Percentiles rank a stretch among this genome's conserved stretches.
phyloP scores from a whole-genome alignment of 2,888 invertebrate species.

The Andrena praecox region DNA sequence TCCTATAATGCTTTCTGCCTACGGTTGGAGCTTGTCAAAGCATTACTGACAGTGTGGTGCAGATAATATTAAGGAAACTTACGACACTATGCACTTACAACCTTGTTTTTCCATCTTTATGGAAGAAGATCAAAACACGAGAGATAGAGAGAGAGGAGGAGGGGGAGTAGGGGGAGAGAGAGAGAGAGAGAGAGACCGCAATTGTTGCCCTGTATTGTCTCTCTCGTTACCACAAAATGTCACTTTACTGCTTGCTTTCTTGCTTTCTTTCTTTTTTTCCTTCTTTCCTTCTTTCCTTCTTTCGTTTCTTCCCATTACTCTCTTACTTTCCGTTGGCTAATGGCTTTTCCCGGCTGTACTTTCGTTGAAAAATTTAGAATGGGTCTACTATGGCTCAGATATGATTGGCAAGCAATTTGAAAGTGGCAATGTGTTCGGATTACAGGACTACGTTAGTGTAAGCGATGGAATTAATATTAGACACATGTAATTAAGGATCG shows the following conservation, averaged over 20 bases:
- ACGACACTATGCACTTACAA: constrained; percentile 60
- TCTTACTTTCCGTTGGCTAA: constrained; percentile 53
- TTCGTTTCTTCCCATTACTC: constrained; percentile 52
- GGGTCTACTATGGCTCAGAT: constrained; percentile 87
- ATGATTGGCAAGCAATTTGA: constrained; percentile 87
- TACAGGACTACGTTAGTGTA: constrained; percentile 69
- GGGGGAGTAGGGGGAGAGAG: too few relatives aligned
- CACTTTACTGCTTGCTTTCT: constrained; percentile 5
- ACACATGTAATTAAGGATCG: constrained; percentile 27
- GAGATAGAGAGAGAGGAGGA: too few relatives aligned
- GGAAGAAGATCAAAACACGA: constrained; percentile 22
- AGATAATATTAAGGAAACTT: constrained; percentile 67
- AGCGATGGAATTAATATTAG: constrained; percentile 65
- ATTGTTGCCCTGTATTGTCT: not conserved
- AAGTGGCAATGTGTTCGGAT: constrained; percentile 86
- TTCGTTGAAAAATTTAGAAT: constrained; percentile 80
- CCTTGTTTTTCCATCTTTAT: constrained; percentile 51
- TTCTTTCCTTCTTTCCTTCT: constrained; percentile 28
- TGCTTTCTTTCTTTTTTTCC: constrained; percentile 11
- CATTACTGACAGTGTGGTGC: constrained; percentile 36
- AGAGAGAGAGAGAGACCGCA: constrained; percentile 7
- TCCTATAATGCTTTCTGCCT: constrained; percentile 55
- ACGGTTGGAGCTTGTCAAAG: constrained; percentile 52
- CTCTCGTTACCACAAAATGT: constrained; percentile 24
- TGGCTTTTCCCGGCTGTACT: constrained; percentile 86